These are phyloP conservation scores for Poecile montanus DNA, from an alignment of 2,797 vertebrate genomes.

Conservation along the genomic window DNA sequence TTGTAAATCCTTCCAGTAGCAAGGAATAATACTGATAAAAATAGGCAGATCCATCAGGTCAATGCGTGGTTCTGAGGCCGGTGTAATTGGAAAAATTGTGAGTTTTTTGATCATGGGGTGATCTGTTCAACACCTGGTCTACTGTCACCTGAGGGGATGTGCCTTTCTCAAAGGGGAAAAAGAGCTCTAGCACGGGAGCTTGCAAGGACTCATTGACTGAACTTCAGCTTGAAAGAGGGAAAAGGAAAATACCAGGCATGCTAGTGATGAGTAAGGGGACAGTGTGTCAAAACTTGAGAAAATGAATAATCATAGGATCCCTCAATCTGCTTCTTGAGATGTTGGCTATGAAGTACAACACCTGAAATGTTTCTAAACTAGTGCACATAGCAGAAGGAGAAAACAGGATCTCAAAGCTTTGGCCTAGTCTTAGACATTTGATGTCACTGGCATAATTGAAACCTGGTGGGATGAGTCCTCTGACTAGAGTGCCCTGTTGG, in stretches of 20 bases:
- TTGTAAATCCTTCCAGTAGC: background rate
- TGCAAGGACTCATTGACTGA: background rate
- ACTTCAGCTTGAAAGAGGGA: background rate
- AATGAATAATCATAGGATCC: background rate
- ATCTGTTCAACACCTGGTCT: background rate
- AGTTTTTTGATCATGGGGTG: background rate
- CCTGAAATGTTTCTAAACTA: background rate
- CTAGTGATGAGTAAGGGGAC: background rate
- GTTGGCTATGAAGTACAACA: background rate
- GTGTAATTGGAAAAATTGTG: background rate
- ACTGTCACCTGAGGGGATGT: background rate
- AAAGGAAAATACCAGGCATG: background rate
- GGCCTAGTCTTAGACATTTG: background rate
- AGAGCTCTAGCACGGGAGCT: background rate
- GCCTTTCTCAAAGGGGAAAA: background rate
- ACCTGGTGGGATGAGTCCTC: background rate
- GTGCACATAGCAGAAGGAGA: background rate
- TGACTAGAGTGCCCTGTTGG: background rate
- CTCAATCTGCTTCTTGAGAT: background rate
- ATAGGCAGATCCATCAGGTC: background rate
- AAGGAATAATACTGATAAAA: background rate
- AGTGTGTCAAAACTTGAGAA: background rate
- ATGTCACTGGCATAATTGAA: background rate
- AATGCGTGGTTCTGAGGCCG: background rate
- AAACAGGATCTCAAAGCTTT: background rate